Evolutionary conservation across 2,797 vertebrate genomes (phyloP).

Genomic region (Myotis planiceps): DNA sequence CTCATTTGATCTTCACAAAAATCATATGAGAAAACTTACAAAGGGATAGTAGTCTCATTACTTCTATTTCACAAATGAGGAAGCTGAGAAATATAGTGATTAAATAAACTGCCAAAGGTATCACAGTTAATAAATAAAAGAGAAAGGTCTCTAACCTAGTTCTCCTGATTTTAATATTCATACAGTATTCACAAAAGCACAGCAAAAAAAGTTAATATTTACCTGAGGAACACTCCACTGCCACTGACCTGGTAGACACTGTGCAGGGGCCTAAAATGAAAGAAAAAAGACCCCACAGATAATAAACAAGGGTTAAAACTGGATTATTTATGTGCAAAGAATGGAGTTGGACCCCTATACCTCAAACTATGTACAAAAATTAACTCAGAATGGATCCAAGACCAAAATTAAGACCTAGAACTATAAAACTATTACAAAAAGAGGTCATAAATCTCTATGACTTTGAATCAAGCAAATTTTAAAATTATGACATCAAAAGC

Average conservation of each 20-base stretch:
- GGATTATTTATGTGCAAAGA: not conserved
- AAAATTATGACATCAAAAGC: conserved; percentile 35
- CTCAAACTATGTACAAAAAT: conserved; percentile 25
- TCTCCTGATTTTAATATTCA: conserved; percentile 43
- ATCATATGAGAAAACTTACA: conserved; percentile 1
- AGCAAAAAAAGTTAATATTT: conserved; percentile 60
- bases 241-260: conserved; percentile 87
- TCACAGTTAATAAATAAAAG: conserved; percentile 21
- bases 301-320: conserved; percentile 33
- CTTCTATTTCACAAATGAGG: conserved; percentile 11
- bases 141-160: not conserved
- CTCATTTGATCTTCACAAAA: conserved; percentile 56
- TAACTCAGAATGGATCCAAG: not conserved
- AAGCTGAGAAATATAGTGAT: conserved; percentile 17
- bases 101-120: conserved; percentile 29
- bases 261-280: conserved; percentile 85
- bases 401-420: not conserved
- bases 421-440: conserved; percentile 25
- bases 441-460: not conserved
- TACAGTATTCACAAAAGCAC: conserved; percentile 5
- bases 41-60: conserved; percentile 26
- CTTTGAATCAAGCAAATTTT: not conserved
- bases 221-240: conserved; percentile 90
- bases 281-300: conserved; percentile 9
- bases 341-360: not conserved